Conservation (phyloP, 1,140 invertebrate genomes). For the Nasonia longicornis region DNA sequence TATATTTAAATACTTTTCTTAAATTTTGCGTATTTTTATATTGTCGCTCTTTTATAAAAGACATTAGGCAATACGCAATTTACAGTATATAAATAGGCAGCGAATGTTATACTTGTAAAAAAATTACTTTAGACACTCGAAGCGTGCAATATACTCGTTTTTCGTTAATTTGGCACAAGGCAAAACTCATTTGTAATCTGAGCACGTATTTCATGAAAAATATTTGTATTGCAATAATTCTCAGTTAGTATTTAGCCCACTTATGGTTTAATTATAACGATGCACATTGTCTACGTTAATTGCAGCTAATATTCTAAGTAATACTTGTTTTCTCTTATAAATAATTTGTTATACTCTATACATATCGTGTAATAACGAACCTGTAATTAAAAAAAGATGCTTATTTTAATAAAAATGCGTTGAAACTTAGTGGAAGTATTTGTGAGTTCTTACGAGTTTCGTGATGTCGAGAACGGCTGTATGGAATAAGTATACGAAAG, state of each 20-base stretch:
- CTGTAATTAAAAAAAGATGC: conserved; percentile 30
- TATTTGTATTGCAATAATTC: not conserved
- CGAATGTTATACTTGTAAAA: conserved; percentile 26
- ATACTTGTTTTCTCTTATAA: conserved; percentile 11
- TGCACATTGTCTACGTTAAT: conserved; percentile 9
- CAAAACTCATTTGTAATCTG: not conserved
- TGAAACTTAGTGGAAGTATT: not conserved
- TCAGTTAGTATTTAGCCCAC: conserved; percentile 14
- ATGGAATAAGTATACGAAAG: too few species aligned
- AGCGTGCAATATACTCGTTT: conserved; percentile 18
- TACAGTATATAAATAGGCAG: not conserved
- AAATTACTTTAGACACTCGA: conserved; percentile 21
- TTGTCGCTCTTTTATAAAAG: conserved; percentile 18
- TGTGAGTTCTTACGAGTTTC: not conserved
- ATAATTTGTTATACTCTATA: conserved; percentile 21
- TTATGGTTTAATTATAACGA: conserved; percentile 11
- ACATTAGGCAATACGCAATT: conserved; percentile 20
- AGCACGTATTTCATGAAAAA: not conserved
- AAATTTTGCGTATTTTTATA: conserved; percentile 37
- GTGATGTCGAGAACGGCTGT: not conserved
- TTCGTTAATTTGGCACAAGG: not conserved
- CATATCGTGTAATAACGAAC: conserved; percentile 20
- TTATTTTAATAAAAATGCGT: conserved; percentile 42
- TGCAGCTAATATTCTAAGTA: conserved; percentile 11
- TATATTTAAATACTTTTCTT: conserved; percentile 34